Evolutionary conservation across 2,113 vertebrate species (phyloP).

Genomic region (Tapirus terrestris): DNA sequence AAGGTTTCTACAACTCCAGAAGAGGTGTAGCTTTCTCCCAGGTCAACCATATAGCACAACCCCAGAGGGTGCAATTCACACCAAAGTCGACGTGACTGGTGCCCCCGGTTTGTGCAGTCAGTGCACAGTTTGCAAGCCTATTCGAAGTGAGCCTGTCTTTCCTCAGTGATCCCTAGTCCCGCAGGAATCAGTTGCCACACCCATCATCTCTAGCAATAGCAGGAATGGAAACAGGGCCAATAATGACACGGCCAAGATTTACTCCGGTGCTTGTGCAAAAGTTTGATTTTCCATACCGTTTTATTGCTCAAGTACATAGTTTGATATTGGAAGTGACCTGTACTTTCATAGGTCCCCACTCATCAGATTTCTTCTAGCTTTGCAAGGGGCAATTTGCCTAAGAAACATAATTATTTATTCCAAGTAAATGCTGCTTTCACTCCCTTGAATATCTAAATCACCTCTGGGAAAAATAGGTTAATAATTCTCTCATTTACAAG

Average conservation of each 20-base stretch:
- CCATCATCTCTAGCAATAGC: neutral
- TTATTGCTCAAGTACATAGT: neutral
- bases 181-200: neutral
- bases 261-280: neutral
- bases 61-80: neutral
- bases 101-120: no score
- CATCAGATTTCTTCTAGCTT: neutral
- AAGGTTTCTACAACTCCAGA: neutral
- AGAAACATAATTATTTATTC: slow-evolving; percentile 10
- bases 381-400: neutral
- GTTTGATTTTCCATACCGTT: neutral
- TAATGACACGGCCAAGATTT: neutral
- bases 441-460: slow-evolving; percentile 23
- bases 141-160: neutral
- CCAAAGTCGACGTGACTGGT: neutral
- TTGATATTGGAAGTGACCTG: neutral
- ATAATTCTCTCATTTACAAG: slow-evolving; percentile 25
- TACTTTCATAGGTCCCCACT: neutral
- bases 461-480: neutral
- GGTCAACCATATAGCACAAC: neutral
- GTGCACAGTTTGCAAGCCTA: neutral
- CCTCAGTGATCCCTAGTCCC: neutral
- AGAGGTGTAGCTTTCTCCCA: neutral
- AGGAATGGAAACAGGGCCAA: neutral
- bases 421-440: neutral